Conservation (phyloP, 2,797 vertebrate genomes). For the Falco cherrug region DNA sequence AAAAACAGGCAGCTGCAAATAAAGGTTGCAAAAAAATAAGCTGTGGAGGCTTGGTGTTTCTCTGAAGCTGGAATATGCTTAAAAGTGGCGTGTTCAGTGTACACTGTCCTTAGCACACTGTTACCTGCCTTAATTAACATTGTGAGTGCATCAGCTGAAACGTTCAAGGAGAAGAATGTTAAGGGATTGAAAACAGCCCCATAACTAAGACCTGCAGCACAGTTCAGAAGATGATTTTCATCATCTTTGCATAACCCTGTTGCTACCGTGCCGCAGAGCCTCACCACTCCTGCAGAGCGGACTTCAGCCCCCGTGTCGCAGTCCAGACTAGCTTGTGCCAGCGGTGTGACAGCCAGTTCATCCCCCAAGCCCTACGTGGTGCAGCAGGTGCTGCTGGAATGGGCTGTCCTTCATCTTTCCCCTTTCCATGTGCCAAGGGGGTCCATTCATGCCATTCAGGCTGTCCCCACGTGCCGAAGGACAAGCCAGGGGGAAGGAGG, state of each 20-base stretch:
- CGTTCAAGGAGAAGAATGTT: not conserved
- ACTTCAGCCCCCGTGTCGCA: fast-evolving
- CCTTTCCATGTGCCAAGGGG: not conserved
- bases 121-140: not conserved
- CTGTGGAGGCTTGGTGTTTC: not conserved
- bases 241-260: not conserved
- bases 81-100: not conserved
- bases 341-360: not conserved
- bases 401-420: not conserved
- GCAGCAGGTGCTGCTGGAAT: not conserved
- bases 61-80: not conserved
- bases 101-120: not conserved
- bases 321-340: not conserved
- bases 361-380: fast-evolving
- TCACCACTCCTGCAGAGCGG: not conserved
- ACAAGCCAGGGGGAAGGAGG: no score
- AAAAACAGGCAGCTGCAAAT: not conserved
- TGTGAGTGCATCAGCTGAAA: fast-evolving
- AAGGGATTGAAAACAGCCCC: not conserved
- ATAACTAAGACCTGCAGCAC: not conserved
- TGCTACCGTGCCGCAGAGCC: fast-evolving
- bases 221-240: not conserved
- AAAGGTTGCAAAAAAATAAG: not conserved
- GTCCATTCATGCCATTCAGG: not conserved
- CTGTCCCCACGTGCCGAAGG: no score